Base-by-base conservation (phyloP, 1,140 invertebrate species). In the Liolophura sinensis region DNA sequence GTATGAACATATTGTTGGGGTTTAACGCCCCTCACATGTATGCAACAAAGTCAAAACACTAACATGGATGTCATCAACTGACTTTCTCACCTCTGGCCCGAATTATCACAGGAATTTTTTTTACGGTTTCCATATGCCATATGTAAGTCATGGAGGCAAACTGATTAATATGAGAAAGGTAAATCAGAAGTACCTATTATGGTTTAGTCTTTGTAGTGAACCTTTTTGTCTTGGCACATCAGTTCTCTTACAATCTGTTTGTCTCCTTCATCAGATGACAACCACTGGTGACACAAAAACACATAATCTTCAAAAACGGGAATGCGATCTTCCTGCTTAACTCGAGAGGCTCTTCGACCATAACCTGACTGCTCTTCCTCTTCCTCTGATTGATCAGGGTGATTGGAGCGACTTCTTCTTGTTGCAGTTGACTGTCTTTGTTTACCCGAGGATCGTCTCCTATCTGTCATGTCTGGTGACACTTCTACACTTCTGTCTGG, bases 261-360 rank as follows among this genome's bases (percentile, higher is more conserved):
- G 64, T 84, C 82, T 20, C 55, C 81, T 70, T 84, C 79, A 69
- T 84, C 80, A n/a, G 62, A 55, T 15, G 80, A 74, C 12, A 84
- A 64, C 82, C 82, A 84, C 59, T 77, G 71, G 27, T 74, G 65
- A 69, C 82, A 82, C 1, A 64, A 64, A 68, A 84, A 81, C 50
- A 60, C 61, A 64, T 70, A 74, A 52, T 74, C 70, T 50, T 78
- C 73, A 70, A 74, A 78, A 31, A 71, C 54, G 6, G 76, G 76
- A 31, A 75, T 61, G 50, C 18, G 9, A 65, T 58, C 48, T 62
- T 70, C 14, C 65, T 68, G 52, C 68, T 55, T 15, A 27, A 57
- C 57, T 70, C 68, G 60, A 66, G 63, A 5, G 52, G 68, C 49
- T 69, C 66, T 3, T 20, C 22, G 24, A n/a, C 49, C 12, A 51